Conservation (phyloP, 23 tunicate genomes). For the Trididemnum nubilum region DNA sequence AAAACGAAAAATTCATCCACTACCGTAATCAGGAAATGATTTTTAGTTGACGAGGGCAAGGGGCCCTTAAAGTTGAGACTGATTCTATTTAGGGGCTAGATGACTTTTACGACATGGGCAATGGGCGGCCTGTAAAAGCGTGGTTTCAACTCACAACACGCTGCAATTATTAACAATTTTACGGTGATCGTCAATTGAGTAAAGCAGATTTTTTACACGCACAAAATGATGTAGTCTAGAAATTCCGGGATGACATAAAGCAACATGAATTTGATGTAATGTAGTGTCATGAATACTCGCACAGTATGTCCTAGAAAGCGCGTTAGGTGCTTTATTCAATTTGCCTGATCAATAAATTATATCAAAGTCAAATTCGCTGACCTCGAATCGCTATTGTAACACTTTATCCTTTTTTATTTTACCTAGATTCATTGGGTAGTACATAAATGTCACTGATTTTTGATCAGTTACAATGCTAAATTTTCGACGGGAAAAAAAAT, state of each 20-base stretch:
- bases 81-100: conserved; percentile 3
- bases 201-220: conserved; percentile 20
- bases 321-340: neutral
- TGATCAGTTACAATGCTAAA: conserved; percentile 36
- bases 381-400: conserved; percentile 35
- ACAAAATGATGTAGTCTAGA: conserved; percentile 5
- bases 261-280: conserved; percentile 3
- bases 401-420: conserved; percentile 42
- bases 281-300: conserved; percentile 27
- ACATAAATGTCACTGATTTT: conserved; percentile 30
- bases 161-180: conserved; percentile 1
- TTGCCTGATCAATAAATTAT: conserved; percentile 25
- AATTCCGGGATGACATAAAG: conserved; percentile 36
- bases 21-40: conserved; percentile 1
- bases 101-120: conserved; percentile 27
- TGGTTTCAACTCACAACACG: conserved; percentile 29
- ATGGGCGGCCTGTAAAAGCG: conserved; percentile 13
- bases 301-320: conserved; percentile 31
- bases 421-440: neutral
- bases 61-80: conserved; percentile 27
- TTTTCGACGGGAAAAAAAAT: conserved; percentile 13
- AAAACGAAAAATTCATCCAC: conserved; percentile 28
- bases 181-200: conserved; percentile 25
- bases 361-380: conserved; percentile 15
- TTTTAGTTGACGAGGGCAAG: conserved; percentile 18